Evolutionary conservation across 2,797 vertebrate genomes (phyloP).

Genomic region (Tragopan temminckii): DNA sequence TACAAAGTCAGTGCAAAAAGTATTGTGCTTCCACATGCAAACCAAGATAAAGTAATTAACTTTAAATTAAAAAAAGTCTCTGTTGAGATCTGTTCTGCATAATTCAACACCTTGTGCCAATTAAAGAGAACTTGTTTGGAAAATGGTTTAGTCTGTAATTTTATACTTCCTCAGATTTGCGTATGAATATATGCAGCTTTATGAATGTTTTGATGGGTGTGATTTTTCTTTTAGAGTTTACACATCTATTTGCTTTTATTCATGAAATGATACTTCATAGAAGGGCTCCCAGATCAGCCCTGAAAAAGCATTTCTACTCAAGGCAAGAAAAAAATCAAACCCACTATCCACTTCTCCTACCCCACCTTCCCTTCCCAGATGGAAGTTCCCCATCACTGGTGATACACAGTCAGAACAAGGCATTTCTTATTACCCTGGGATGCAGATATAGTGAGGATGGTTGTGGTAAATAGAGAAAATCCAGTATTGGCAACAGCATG

Average conservation of each 20-base stretch:
- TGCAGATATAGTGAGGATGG: background rate
- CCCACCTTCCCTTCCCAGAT: background rate
- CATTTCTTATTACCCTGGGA: background rate
- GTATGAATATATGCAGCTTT: background rate
- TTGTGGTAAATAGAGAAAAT: conserved; percentile 12
- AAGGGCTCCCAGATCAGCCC: background rate
- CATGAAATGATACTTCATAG: background rate
- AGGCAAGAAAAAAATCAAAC: too few species aligned
- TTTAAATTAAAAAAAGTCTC: conserved; percentile 65
- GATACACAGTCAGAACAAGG: background rate
- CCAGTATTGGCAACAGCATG: background rate
- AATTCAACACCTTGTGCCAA: conserved; percentile 68
- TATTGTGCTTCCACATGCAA: conserved; percentile 57
- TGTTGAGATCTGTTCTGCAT: conserved; percentile 61
- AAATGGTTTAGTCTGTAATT: conserved; percentile 57
- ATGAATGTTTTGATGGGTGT: conserved; percentile 29
- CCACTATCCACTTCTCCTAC: background rate
- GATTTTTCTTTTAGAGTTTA: conserved; percentile 44
- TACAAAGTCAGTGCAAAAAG: conserved; percentile 36
- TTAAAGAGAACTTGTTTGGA: conserved; percentile 48
- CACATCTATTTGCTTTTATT: conserved; percentile 26
- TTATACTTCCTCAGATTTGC: conserved; percentile 16
- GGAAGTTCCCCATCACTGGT: background rate
- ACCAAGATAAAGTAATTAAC: conserved; percentile 71
- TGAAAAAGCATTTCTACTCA: background rate